Conservation (phyloP, 2,888 invertebrate genomes). For the Asteroscopus sphinx region DNA sequence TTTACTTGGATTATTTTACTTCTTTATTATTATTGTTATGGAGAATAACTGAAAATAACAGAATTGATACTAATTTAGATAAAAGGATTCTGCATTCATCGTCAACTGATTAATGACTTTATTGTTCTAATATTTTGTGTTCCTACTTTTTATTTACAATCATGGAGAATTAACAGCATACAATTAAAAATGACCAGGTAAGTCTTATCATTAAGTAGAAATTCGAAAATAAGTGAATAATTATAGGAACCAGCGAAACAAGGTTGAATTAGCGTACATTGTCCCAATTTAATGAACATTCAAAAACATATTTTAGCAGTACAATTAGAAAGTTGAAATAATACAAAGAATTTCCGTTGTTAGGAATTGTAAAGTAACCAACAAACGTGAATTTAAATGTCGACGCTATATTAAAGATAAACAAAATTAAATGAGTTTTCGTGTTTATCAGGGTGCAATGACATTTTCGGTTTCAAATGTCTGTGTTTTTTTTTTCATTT, state of each 20-base stretch:
- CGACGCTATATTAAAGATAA: conserved; percentile 9
- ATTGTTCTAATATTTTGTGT: conserved; percentile 19
- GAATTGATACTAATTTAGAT: background rate
- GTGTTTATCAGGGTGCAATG: background rate
- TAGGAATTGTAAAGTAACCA: conserved; percentile 1
- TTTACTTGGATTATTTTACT: background rate
- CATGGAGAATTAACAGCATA: conserved; percentile 71
- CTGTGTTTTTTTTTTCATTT: conserved; percentile 7
- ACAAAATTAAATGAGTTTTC: conserved; percentile 1
- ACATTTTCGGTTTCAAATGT: conserved; percentile 6
- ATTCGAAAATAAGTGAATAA: conserved; percentile 23
- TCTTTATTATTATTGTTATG: background rate
- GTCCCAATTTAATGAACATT: conserved; percentile 44
- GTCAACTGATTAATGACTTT: conserved; percentile 30
- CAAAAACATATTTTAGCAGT: conserved; percentile 26
- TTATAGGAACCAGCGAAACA: conserved; percentile 10
- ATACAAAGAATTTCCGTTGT: background rate
- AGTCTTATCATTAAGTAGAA: conserved; percentile 52
- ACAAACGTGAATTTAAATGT: conserved; percentile 1
- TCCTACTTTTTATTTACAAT: conserved; percentile 22
- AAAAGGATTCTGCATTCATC: conserved; percentile 56
- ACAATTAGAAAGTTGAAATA: conserved; percentile 1
- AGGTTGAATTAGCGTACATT: conserved; percentile 30
- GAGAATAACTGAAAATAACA: background rate
- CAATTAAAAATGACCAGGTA: conserved; percentile 60